phyloP scores from a whole-genome alignment of 2,888 invertebrate species.

The Protula sp. region DNA sequence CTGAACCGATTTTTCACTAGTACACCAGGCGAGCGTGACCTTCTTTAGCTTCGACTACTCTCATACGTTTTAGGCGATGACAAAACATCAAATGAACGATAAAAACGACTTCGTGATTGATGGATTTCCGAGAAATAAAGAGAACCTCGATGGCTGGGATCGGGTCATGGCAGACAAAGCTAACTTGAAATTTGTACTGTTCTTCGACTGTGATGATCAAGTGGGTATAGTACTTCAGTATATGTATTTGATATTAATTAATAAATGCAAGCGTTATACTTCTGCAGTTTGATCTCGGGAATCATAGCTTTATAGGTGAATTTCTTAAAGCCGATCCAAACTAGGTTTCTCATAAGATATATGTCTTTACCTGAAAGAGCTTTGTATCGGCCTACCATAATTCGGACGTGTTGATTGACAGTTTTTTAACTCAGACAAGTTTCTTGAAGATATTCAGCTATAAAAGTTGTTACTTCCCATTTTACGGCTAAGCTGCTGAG shows the following conservation, averaged over 20 bases:
- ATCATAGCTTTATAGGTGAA: neutral
- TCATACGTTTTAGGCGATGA: slow-evolving; percentile 49
- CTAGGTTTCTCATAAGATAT: neutral
- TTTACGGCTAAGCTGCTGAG: too few species aligned
- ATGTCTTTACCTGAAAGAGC: too few species aligned
- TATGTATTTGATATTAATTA: neutral
- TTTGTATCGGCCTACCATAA: too few species aligned
- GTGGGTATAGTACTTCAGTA: slow-evolving; percentile 41
- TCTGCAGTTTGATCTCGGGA: neutral
- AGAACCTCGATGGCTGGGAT: slow-evolving; percentile 94
- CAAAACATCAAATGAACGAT: slow-evolving; percentile 55
- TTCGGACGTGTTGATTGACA: too few species aligned
- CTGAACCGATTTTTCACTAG: too few species aligned
- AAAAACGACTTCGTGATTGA: slow-evolving; percentile 84
- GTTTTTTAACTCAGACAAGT: too few species aligned
- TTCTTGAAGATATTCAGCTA: too few species aligned
- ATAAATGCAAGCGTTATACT: too few species aligned
- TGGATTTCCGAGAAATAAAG: slow-evolving; percentile 95
- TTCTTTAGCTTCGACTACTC: too few species aligned
- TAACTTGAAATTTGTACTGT: slow-evolving; percentile 79
- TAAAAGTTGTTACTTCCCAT: too few species aligned
- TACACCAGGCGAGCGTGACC: too few species aligned
- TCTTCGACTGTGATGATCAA: slow-evolving; percentile 82
- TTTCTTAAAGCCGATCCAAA: neutral
- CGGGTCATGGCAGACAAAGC: slow-evolving; percentile 74